Conservation (phyloP, 2,888 invertebrate genomes). For the Thecophora atra region DNA sequence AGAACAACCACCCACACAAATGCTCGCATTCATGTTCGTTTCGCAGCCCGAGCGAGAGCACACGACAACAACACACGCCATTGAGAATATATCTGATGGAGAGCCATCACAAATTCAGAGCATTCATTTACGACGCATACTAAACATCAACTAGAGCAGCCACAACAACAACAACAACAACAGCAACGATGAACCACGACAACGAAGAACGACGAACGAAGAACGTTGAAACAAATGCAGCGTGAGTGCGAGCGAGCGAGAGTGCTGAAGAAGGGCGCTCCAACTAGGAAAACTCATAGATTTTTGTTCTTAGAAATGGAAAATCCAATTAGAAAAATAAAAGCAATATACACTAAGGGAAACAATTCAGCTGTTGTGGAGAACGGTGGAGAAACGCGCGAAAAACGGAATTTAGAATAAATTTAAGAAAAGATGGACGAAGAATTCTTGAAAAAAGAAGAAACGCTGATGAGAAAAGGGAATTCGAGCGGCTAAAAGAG, state of each 20-base stretch:
- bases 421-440: not conserved
- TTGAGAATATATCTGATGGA: conserved; percentile 57
- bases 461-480: not conserved
- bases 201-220: not conserved
- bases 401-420: not conserved
- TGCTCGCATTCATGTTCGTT: not conserved
- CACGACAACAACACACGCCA: conserved; percentile 40
- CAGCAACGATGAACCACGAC: conserved; percentile 11
- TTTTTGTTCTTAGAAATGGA: conserved; percentile 63
- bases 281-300: conserved; percentile 46
- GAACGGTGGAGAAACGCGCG: not conserved
- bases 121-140: conserved; percentile 16
- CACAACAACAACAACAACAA: conserved; percentile 18
- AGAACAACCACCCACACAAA: conserved; percentile 21
- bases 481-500: not conserved
- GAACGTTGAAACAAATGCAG: conserved; percentile 10
- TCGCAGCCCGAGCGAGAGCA: not conserved
- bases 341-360: conserved; percentile 49
- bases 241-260: conserved; percentile 39
- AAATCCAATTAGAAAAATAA: conserved; percentile 61
- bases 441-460: not conserved
- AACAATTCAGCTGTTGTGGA: conserved; percentile 59
- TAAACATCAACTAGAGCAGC: conserved; percentile 18
- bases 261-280: not conserved
- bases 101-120: conserved; percentile 32